phyloP scores from a whole-genome alignment of 2,888 invertebrate genomes.

The Aphodius sticticus region DNA sequence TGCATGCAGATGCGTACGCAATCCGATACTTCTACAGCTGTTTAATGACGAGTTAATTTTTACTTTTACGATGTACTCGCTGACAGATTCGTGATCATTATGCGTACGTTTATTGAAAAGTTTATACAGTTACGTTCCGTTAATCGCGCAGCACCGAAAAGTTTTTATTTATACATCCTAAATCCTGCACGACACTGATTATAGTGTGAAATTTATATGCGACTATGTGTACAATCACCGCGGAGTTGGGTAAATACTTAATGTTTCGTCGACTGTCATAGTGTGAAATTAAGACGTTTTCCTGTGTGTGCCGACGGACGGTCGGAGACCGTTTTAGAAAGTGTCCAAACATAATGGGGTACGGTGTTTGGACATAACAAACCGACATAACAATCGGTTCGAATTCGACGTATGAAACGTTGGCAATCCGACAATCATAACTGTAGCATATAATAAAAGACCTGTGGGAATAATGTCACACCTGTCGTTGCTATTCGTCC shows the following conservation, averaged over 20 bases:
- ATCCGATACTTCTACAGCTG: neutral
- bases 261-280: neutral
- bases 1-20: neutral
- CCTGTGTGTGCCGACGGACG: neutral
- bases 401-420: slow-evolving; percentile 4
- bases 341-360: slow-evolving; percentile 4
- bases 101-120: slow-evolving; percentile 4
- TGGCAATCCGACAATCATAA: neutral
- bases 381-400: neutral
- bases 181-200: neutral
- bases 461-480: neutral
- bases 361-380: neutral
- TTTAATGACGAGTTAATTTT: slow-evolving; percentile 4
- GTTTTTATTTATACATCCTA: neutral
- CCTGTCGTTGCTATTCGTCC: neutral
- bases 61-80: neutral
- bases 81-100: neutral
- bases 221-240: neutral
- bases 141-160: neutral
- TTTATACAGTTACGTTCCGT: slow-evolving; percentile 4
- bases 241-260: neutral
- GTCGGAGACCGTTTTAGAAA: neutral
- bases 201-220: neutral
- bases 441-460: neutral
- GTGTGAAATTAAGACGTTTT: slow-evolving; percentile 4